A percentile compares a stretch with the other conserved stretches of the same genome.
Evolutionary conservation across 2,888 invertebrate genomes (phyloP).

Genomic region (Tetranychus truncatus): DNA sequence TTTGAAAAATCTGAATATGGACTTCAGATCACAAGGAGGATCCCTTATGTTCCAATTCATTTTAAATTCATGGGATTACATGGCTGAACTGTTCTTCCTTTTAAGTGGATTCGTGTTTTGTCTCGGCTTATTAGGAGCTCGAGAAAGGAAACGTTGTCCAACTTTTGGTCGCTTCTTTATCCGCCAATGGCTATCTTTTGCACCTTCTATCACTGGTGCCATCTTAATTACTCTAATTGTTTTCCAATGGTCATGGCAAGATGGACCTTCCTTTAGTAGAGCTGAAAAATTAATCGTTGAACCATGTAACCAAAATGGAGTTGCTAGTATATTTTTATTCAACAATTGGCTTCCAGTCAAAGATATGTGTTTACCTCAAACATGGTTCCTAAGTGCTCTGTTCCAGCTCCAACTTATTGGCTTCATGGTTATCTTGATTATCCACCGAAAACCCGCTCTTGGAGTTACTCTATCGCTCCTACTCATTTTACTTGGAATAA

Average conservation of each 20-base stretch:
- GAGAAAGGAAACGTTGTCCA: not conserved
- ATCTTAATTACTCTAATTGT: slow-evolving; percentile 4
- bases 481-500: slow-evolving; percentile 4
- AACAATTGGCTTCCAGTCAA: not conserved
- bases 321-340: slow-evolving; percentile 2
- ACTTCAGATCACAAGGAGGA: slow-evolving; percentile 4
- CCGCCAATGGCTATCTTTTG: slow-evolving; percentile 4
- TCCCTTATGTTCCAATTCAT: slow-evolving; percentile 15
- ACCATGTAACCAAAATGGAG: slow-evolving; percentile 3
- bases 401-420: slow-evolving; percentile 17
- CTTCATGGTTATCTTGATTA: slow-evolving; percentile 11
- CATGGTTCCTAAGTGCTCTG: slow-evolving; percentile 18
- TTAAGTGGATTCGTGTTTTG: slow-evolving; percentile 8
- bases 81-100: slow-evolving; percentile 18
- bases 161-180: slow-evolving; percentile 2
- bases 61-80: slow-evolving; percentile 14
- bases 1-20: slow-evolving; percentile 8
- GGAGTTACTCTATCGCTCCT: not conserved
- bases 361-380: slow-evolving; percentile 14
- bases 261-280: not conserved
- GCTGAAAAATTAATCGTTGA: slow-evolving; percentile 5
- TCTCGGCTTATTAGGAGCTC: not conserved
- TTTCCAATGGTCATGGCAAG: slow-evolving; percentile 7
- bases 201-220: not conserved
- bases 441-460: slow-evolving; percentile 1